phyloP scores from a whole-genome alignment of 2,888 invertebrate genomes.

The Meganola albula region DNA sequence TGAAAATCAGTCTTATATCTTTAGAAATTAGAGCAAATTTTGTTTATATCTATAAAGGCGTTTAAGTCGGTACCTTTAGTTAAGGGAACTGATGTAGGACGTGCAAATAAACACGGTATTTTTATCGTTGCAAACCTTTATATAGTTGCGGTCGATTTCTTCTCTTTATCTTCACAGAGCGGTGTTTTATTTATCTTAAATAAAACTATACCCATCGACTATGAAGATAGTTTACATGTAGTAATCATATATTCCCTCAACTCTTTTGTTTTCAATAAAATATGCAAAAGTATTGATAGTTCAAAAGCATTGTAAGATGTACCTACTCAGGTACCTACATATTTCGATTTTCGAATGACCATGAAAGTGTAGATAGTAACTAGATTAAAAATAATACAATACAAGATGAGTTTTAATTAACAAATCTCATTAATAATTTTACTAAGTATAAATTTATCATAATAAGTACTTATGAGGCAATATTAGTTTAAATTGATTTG shows the following conservation, averaged over 20 bases:
- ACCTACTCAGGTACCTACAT: no score
- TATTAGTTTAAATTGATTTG: background rate
- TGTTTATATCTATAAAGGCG: conserved; percentile 26
- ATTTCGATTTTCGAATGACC: background rate
- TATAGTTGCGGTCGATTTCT: conserved; percentile 77
- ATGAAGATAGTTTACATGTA: conserved; percentile 48
- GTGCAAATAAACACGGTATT: conserved; percentile 77
- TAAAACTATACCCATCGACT: conserved; percentile 61
- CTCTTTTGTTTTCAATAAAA: no score
- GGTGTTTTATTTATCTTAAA: conserved; percentile 74
- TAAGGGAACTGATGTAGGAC: conserved; percentile 67
- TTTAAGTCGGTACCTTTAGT: conserved; percentile 50
- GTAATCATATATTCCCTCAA: conserved; percentile 39
- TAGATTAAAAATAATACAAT: background rate
- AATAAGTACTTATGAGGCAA: background rate
- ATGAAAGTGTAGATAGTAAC: background rate
- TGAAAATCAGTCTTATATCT: conserved; percentile 50
- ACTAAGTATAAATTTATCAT: background rate
- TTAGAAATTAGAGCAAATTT: conserved; percentile 43
- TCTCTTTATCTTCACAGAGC: conserved; percentile 71
- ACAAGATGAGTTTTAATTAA: background rate
- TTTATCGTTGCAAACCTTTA: conserved; percentile 76
- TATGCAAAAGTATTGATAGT: no score
- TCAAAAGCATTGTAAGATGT: no score
- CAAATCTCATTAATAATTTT: background rate